Evolutionary conservation across 2,888 invertebrate genomes (phyloP).

Genomic region (Platycnemis pennipes): DNA sequence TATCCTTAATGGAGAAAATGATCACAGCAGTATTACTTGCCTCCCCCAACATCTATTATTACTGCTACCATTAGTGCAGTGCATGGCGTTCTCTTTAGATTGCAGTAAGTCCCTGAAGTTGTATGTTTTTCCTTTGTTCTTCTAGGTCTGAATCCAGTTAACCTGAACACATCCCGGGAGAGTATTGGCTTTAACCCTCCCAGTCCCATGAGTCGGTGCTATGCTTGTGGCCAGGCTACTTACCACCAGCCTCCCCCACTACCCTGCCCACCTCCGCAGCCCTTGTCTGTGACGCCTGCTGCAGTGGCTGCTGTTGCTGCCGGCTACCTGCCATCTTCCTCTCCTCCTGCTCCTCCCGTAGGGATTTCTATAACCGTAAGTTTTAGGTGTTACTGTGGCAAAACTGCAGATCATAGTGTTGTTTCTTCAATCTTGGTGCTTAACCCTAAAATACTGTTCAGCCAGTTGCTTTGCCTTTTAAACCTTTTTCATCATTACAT

Average conservation of each 20-base stretch:
- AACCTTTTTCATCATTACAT: too few species aligned
- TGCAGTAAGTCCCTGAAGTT: not conserved
- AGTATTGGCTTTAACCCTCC: conserved; percentile 73
- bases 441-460: too few species aligned
- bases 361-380: conserved; percentile 71
- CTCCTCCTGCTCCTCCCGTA: conserved; percentile 78
- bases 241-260: conserved; percentile 71
- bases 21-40: too few species aligned
- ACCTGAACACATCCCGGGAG: conserved; percentile 72
- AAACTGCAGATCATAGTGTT: too few species aligned
- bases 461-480: too few species aligned
- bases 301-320: conserved; percentile 78
- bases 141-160: conserved; percentile 77
- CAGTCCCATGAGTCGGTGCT: conserved; percentile 84
- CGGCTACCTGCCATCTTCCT: conserved; percentile 77
- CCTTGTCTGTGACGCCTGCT: conserved; percentile 76
- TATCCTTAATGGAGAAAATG: too few species aligned
- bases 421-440: too few species aligned
- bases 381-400: too few species aligned
- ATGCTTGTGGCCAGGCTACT: conserved; percentile 85
- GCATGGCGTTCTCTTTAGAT: not conserved
- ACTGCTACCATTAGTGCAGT: too few species aligned
- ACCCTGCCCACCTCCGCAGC: conserved; percentile 72
- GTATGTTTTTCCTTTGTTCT: conserved; percentile 56
- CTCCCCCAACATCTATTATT: too few species aligned